Base-by-base conservation (phyloP, 2,888 invertebrate genomes). In the Drosophila recens region DNA sequence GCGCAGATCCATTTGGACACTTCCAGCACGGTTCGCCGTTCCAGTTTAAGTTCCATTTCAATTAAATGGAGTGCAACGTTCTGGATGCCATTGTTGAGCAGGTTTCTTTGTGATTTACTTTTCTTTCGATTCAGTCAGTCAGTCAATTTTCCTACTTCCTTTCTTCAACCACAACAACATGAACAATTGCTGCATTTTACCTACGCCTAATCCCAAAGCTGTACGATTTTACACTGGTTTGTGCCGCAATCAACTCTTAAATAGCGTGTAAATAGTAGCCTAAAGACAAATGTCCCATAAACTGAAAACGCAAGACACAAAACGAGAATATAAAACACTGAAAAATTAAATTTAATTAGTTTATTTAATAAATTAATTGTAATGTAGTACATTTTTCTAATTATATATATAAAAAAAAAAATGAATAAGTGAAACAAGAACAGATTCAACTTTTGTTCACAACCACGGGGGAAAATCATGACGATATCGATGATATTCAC, bases 11-110 rank as follows among this genome's bases (percentile, higher is more conserved):
- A 90, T 97, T 97, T 94, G 95, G 96, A 85, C 95, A 96, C 93
- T 97, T 96, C 94, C 95, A 96, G 89, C 95, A 95, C 91, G 97
- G 97, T 74, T 97, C 97, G 91, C 97, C 97, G 92, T 98, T 98
- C 95, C 97, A 98, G 93, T 99, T 98, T 94, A 97, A 97, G 94
- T 99, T 98, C 94, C 97, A 98, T 93, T 99, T 98, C 93, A 98
- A 98, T 94, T 97, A 95, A 93, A 46, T 58, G 6, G 34, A 53
- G 20, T 17, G 33, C 48, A n/a, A 30, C 34, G 20, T 23, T 52
- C 46, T 61, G 56, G 38, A 49, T 68, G 72, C 77, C 78, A 77
- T 80, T 72, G 71, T 62, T 72, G 64, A 68, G 52, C 76, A 70
- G 65, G 33, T 70, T 75, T 65, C 62, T 82, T 62, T 82, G 79